Base-by-base conservation (phyloP, 2,888 invertebrate species). In the Salpingus planirostris region DNA sequence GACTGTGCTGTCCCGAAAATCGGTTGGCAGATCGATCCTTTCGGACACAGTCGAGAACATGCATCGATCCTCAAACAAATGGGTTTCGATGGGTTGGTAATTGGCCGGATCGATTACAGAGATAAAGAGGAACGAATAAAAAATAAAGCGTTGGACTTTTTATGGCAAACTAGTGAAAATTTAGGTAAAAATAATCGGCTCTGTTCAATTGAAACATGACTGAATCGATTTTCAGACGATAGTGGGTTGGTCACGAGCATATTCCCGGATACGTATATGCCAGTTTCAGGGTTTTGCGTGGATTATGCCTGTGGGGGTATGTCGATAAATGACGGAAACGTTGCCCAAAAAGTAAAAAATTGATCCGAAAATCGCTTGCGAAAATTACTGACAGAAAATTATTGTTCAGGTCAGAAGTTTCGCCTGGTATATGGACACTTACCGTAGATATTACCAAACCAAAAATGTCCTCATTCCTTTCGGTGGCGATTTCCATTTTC, bases 401-500 rank as follows among this genome's bases (percentile, higher is more conserved):
- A 71, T 80, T 50, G 65, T 78, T 3, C 64, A 77, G 46, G 60
- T 80, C 44, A n/a, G n/a, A 26, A 51, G 60, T 11, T 80, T 83
- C 53, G 47, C 79, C 40, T 55, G 60, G 1, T 73, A 74, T 49
- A 64, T 71, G 13, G 50, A 60, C 18, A 67, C 67, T 26, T 74
- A 78, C 62, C 64, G 74, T 0, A 44, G 52, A 15, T 57, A 52
- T 0, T 82, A 80, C 58, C 53, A 54, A 37, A 80, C 85, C 0
- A 76, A 78, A 41, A 83, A 92, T 57, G 67, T 91, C n/a, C 71
- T 91, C 46, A 68, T 92, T 30, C 86, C 92, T 0, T 92, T 92
- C 91, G 93, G 93, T 0, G 83, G 86, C 46, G 93, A 95, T 64
- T 95, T 95, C 60, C 77, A 83, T 50, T 93, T 87, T 57, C 82